A percentile compares a stretch with the other conserved stretches of the same genome.
Conservation (phyloP, 1,140 invertebrate species). For the Nilaparvata lugens region DNA sequence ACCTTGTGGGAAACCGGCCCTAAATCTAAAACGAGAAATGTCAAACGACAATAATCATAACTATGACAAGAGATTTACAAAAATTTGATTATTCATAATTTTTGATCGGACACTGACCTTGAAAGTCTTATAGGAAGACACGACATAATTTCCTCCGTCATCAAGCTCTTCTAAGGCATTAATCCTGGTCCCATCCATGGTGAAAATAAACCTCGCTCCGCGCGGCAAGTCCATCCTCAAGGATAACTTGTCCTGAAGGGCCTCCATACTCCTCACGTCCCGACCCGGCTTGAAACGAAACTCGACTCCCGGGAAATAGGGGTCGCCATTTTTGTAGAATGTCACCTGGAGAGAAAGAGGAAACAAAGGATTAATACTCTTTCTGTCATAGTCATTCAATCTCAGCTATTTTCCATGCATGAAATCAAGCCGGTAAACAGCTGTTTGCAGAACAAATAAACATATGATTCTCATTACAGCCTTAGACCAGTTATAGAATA, state of each 20-base stretch:
- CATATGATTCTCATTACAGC: no score
- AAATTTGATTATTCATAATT: no score
- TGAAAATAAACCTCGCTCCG: conserved; percentile 81
- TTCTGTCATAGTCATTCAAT: no score
- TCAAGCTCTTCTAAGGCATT: conserved; percentile 76
- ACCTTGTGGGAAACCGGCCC: no score
- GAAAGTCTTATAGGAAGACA: conserved; percentile 85
- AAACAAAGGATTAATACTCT: not conserved
- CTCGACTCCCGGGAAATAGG: conserved; percentile 80
- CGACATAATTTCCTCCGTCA: conserved; percentile 83
- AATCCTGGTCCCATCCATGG: conserved; percentile 78
- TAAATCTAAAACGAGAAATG: no score
- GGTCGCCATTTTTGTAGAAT: conserved; percentile 90
- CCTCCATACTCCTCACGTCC: conserved; percentile 79
- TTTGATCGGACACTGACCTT: conserved; percentile 76
- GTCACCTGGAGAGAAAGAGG: conserved; percentile 48
- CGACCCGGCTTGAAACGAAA: conserved; percentile 79
- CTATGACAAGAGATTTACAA: no score
- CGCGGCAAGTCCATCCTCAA: conserved; percentile 70
- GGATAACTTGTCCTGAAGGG: conserved; percentile 73
- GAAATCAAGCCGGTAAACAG: no score
- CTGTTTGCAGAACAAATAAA: no score
- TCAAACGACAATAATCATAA: no score
- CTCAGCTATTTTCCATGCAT: no score
- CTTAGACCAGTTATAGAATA: not conserved